These are phyloP conservation scores for Hirtodrosophila duncani DNA, from an alignment of 2,888 invertebrate species.

Conservation along the genomic window DNA sequence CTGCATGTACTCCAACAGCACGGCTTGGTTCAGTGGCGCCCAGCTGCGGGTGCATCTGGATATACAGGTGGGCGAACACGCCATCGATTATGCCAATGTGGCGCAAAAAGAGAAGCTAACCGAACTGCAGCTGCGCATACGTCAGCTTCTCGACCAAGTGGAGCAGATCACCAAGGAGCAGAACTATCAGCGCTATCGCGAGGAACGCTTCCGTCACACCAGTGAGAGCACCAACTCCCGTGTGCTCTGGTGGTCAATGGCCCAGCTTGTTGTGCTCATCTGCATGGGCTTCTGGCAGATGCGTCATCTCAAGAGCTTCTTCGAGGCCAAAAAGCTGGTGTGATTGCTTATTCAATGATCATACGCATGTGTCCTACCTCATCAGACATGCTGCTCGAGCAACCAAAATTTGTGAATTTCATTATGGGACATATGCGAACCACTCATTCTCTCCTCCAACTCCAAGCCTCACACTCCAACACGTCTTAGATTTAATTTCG, in stretches of 20 bases:
- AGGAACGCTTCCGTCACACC: slow-evolving; percentile 97
- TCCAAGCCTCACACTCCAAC: slow-evolving; percentile 24
- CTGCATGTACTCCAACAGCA: slow-evolving; percentile 98
- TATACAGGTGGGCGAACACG: slow-evolving; percentile 99
- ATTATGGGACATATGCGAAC: no score
- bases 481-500: slow-evolving; percentile 57
- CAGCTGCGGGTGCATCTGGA: slow-evolving; percentile 96
- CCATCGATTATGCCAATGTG: slow-evolving; percentile 97
- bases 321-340: slow-evolving; percentile 99
- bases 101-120: slow-evolving; percentile 98
- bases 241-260: slow-evolving; percentile 97
- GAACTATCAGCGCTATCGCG: slow-evolving; percentile 98
- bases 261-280: slow-evolving; percentile 93
- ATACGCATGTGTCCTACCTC: slow-evolving; percentile 9
- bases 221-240: slow-evolving; percentile 98
- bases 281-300: slow-evolving; percentile 99
- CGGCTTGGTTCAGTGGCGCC: slow-evolving; percentile 98
- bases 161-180: slow-evolving; percentile 99
- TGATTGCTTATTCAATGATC: slow-evolving; percentile 19
- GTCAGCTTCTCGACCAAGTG: slow-evolving; percentile 97
- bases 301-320: slow-evolving; percentile 99
- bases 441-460: slow-evolving; percentile 41
- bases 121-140: slow-evolving; percentile 94
- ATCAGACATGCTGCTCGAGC: slow-evolving; percentile 30
- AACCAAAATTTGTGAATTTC: slow-evolving; percentile 50